These are phyloP conservation scores for Coranthus polyacanthus DNA, from an alignment of 2,797 vertebrate species.

Conservation along the genomic window DNA sequence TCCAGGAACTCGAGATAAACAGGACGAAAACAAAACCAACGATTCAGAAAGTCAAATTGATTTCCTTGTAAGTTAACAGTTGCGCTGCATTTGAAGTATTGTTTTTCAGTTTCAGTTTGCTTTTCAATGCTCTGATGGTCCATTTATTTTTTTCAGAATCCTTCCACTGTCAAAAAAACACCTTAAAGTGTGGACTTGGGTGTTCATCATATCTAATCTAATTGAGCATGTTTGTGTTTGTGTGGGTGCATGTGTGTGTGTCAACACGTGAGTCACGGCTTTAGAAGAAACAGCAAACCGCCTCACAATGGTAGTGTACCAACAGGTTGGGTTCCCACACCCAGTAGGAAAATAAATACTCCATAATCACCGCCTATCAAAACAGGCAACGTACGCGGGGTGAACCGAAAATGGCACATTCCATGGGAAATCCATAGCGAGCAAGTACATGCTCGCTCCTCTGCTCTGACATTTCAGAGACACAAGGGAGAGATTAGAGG, in stretches of 20 bases:
- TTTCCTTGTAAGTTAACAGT: constrained; percentile 1
- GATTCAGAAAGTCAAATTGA: constrained; percentile 5
- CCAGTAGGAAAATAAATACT: constrained; percentile 85
- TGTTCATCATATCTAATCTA: constrained; percentile 59
- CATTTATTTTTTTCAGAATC: constrained; percentile 9
- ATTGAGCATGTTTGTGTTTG: constrained; percentile 44
- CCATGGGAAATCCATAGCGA: constrained; percentile 86
- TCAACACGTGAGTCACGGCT: constrained; percentile 70
- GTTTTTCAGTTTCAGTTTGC: background rate
- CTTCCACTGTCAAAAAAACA: constrained; percentile 43
- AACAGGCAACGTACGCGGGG: constrained; percentile 79
- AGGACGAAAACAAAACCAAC: background rate
- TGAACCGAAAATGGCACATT: constrained; percentile 84
- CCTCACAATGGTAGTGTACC: constrained; percentile 75
- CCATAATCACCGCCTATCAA: constrained; percentile 84
- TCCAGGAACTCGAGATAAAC: background rate
- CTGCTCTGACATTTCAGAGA: constrained; percentile 80
- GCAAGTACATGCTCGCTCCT: constrained; percentile 83
- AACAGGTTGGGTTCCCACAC: constrained; percentile 87
- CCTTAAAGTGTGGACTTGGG: constrained; percentile 28
- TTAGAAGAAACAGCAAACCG: constrained; percentile 49
- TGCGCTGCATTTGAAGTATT: background rate
- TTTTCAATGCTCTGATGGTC: constrained; percentile 27
- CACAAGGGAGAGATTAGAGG: constrained; percentile 80
- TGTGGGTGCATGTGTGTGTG: constrained; percentile 29